These are phyloP conservation scores for Watersipora subatra DNA, from an alignment of 1,140 invertebrate species.

Conservation along the genomic window DNA sequence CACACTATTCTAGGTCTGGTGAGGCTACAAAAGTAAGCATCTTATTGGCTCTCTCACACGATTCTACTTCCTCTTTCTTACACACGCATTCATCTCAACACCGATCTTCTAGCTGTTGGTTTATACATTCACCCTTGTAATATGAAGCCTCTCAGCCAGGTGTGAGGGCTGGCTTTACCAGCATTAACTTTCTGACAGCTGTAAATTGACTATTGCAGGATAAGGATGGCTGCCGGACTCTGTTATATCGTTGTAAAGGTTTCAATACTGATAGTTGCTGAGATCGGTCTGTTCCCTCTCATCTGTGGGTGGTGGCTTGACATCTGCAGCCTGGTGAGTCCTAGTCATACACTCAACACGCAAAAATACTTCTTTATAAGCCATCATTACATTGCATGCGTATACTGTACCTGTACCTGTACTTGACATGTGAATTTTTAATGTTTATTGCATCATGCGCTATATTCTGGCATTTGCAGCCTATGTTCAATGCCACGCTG, in stretches of 20 bases:
- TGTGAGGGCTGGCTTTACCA: too few species aligned
- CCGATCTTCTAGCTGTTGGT: too few species aligned
- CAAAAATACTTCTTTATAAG: too few species aligned
- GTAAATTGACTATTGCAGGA: conserved; percentile 25
- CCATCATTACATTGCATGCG: too few species aligned
- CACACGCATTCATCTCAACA: too few species aligned
- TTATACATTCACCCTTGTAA: too few species aligned
- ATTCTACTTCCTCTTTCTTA: too few species aligned
- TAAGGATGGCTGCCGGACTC: conserved; percentile 72
- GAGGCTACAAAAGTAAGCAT: conserved; percentile 53
- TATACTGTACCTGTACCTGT: neutral
- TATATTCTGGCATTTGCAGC: conserved; percentile 30
- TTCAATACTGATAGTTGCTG: conserved; percentile 73
- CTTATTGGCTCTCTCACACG: too few species aligned
- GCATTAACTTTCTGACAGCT: too few species aligned
- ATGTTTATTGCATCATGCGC: neutral
- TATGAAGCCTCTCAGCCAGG: too few species aligned
- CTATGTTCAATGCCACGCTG: conserved; percentile 65
- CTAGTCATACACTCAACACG: neutral
- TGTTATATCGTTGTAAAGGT: conserved; percentile 94
- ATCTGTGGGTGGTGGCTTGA: conserved; percentile 99
- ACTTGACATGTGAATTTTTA: neutral
- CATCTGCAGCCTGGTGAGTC: conserved; percentile 70
- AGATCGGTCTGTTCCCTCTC: conserved; percentile 89
- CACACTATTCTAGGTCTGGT: conserved; percentile 57